Conservation (phyloP, 2,797 vertebrate species). For the Peromyscus melanophrys region DNA sequence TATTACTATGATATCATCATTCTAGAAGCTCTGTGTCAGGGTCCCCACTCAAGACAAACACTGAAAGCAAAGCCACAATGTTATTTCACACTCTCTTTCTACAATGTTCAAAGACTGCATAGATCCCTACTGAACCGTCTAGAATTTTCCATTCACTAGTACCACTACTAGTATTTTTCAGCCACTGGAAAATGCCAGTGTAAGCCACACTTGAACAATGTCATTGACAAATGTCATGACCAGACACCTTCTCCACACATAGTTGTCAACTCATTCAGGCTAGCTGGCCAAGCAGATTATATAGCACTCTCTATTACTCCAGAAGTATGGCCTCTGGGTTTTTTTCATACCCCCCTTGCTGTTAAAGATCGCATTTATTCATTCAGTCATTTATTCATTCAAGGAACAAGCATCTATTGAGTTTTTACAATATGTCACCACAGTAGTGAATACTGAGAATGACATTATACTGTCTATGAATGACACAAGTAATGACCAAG, state of each 20-base stretch:
- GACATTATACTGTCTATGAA: background rate
- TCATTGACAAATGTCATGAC: background rate
- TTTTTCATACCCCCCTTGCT: background rate
- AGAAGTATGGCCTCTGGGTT: background rate
- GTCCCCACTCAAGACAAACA: background rate
- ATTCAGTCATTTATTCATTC: background rate
- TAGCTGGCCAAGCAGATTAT: background rate
- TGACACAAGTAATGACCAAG: background rate
- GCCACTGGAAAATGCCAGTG: slow-evolving; percentile 1
- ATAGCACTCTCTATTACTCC: background rate
- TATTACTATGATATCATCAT: background rate
- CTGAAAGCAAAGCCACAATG: background rate
- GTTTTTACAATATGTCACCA: background rate
- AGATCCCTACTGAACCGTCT: background rate
- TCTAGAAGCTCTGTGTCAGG: background rate
- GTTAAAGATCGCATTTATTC: background rate
- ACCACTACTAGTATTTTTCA: background rate
- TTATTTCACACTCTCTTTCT: background rate
- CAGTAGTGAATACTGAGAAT: background rate
- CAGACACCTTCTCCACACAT: background rate
- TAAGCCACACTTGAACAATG: background rate
- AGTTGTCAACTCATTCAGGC: background rate
- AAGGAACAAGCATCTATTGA: background rate
- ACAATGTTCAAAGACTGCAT: background rate
- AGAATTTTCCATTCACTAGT: background rate